Base-by-base conservation (phyloP, 2,113 vertebrate species). In the Plectropomus leopardus region DNA sequence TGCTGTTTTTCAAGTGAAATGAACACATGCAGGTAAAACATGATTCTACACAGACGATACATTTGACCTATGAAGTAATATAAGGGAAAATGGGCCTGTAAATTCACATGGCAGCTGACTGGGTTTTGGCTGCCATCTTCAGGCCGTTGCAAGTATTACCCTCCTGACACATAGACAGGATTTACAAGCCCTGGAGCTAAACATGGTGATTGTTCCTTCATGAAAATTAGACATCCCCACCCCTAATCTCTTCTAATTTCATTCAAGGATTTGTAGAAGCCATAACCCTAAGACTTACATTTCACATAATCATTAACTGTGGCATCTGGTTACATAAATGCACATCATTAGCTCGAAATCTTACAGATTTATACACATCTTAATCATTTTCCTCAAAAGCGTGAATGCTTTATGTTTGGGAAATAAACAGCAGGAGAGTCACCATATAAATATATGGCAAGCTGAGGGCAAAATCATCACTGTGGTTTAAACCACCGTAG, bases 121-220 rank as follows among this genome's bases (percentile, higher is more conserved):
- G 90, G 93, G 92, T 95, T 94, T 88, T 93, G 94, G 93, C 94
- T 95, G 95, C 95, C 95, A 96, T 96, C 95, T 95, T 92, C 93
- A 96, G 95, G 93, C 67, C n/a, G 21, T 40, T 61, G 24, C 16
- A 59, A 63, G 88, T 73, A 92, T 76, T 89, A 72, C 89, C 54
- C 11, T 45, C 48, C 51, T 17, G 58, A 60, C 30, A 50, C 68
- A 85, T 3, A 77, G 36, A 66, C 53, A 32, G 80, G 65, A 82
- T 88, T 69, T 84, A 86, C 63, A 86, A 88, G 84, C 91, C 89
- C 90, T 86, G 5, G 32, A 93, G 91, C 88, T 36, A 91, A 86
- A 92, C 82, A 87, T 78, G 86, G 68, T 82, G 91, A 91, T 92
- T 83, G 88, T 86, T 89, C 76, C 84, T 89, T 90, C 86, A 92